Percentiles rank a stretch among this genome's conserved stretches.
These are phyloP conservation scores for Drosophila micromelanica DNA, from an alignment of 1,140 invertebrate genomes.

Conservation along the genomic window DNA sequence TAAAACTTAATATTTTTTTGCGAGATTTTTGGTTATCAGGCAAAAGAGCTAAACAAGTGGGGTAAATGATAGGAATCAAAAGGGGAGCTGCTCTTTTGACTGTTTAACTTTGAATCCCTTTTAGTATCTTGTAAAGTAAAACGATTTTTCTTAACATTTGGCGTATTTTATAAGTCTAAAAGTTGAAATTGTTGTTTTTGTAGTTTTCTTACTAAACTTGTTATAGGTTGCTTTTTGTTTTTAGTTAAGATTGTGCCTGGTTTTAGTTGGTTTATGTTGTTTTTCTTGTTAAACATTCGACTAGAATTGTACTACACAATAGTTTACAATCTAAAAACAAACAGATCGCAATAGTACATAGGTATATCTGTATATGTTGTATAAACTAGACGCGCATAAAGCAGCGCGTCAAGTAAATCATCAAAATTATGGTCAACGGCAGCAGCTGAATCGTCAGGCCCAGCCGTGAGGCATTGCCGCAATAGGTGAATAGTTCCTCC, in stretches of 20 bases:
- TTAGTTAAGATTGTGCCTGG: slow-evolving; percentile 63
- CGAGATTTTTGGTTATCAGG: slow-evolving; percentile 11
- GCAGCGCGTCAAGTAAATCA: slow-evolving; percentile 73
- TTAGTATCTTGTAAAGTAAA: slow-evolving; percentile 41
- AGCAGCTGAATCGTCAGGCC: slow-evolving; percentile 64
- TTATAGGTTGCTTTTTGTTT: slow-evolving; percentile 47
- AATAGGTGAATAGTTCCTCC: slow-evolving; percentile 79
- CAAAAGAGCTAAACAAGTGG: slow-evolving; percentile 2
- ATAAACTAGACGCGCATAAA: slow-evolving; percentile 68
- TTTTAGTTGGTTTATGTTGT: slow-evolving; percentile 36
- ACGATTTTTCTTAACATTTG: slow-evolving; percentile 64
- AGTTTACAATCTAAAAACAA: slow-evolving; percentile 65
- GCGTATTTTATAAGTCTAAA: slow-evolving; percentile 75
- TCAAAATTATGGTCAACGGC: slow-evolving; percentile 78
- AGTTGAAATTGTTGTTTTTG: slow-evolving; percentile 60
- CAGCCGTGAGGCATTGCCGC: slow-evolving; percentile 76
- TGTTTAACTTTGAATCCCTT: neutral
- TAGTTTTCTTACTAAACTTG: slow-evolving; percentile 51
- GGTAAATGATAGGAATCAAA: neutral
- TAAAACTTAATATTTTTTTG: slow-evolving; percentile 38
- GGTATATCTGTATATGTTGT: slow-evolving; percentile 47
- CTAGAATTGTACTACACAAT: slow-evolving; percentile 73
- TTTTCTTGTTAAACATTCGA: slow-evolving; percentile 70
- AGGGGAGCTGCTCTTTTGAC: slow-evolving; percentile 8
- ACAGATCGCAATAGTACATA: slow-evolving; percentile 60